phyloP scores from a whole-genome alignment of 64 coral and sea anemone species.

The Montipora capricornis region DNA sequence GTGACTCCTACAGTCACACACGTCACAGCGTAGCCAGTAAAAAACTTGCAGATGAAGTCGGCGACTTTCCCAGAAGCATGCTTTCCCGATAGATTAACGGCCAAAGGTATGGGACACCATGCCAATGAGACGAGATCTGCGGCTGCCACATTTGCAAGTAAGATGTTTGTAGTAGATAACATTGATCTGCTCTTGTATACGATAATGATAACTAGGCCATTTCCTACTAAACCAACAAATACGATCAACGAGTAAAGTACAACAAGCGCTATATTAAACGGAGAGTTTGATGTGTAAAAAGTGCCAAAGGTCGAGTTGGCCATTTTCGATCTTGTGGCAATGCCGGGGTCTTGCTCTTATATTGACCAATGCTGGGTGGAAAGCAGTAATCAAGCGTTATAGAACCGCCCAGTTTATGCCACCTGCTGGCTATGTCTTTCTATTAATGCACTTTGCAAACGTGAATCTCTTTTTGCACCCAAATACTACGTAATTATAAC shows the following conservation, averaged over 20 bases:
- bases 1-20: slow-evolving; percentile 29
- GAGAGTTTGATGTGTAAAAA: neutral
- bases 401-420: no score
- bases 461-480: no score
- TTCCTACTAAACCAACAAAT: slow-evolving; percentile 50
- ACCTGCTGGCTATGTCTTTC: no score
- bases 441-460: no score
- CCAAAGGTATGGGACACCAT: slow-evolving; percentile 48
- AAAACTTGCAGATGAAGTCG: slow-evolving; percentile 45
- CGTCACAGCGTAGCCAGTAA: slow-evolving; percentile 29
- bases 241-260: slow-evolving; percentile 33
- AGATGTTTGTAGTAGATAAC: slow-evolving; percentile 75
- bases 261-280: neutral
- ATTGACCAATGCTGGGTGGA: no score
- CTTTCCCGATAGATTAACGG: neutral
- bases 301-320: neutral
- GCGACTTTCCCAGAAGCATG: neutral
- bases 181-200: slow-evolving; percentile 62
- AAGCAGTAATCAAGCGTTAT: no score
- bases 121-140: slow-evolving; percentile 61
- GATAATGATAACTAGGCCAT: slow-evolving; percentile 59
- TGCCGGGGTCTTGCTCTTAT: no score
- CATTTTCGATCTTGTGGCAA: neutral
- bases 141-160: slow-evolving; percentile 69
- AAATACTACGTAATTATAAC: no score